phyloP scores from a whole-genome alignment of 1,140 invertebrate genomes.

The Theocolax elegans region DNA sequence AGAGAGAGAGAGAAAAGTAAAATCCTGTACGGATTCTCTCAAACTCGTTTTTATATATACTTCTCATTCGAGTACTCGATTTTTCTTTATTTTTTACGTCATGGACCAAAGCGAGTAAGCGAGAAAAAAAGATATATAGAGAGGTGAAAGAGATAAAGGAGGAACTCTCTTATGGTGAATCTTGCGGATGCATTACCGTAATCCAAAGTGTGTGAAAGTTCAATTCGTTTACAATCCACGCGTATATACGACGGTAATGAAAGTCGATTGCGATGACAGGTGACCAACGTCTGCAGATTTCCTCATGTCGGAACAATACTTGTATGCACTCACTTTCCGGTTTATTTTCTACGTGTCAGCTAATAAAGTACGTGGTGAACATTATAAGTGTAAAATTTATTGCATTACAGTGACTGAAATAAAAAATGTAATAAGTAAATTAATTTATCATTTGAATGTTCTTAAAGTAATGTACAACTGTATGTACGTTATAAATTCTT shows the following conservation, averaged over 20 bases:
- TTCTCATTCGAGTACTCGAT: background rate
- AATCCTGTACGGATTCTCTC: background rate
- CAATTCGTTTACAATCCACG: constrained; percentile 12
- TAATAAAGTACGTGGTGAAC: no score
- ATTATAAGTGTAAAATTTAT: no score
- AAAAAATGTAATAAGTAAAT: no score
- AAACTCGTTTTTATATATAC: constrained; percentile 36
- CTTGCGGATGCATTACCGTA: constrained; percentile 23
- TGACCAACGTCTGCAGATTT: background rate
- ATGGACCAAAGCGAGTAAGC: background rate
- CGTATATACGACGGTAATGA: background rate
- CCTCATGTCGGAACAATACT: no score
- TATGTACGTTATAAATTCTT: no score
- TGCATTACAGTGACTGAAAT: no score
- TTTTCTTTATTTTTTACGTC: constrained; percentile 25
- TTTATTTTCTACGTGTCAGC: no score
- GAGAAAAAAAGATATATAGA: background rate
- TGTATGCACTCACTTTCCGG: no score
- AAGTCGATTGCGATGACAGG: constrained; percentile 7
- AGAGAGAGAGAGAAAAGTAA: constrained; percentile 9
- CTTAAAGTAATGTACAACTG: no score
- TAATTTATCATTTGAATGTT: no score
- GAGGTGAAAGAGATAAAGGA: background rate
- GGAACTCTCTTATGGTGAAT: no score
- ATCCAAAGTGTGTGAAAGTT: constrained; percentile 22